phyloP scores from a whole-genome alignment of 2,888 invertebrate genomes.

The Caenorhabditis sp. region DNA sequence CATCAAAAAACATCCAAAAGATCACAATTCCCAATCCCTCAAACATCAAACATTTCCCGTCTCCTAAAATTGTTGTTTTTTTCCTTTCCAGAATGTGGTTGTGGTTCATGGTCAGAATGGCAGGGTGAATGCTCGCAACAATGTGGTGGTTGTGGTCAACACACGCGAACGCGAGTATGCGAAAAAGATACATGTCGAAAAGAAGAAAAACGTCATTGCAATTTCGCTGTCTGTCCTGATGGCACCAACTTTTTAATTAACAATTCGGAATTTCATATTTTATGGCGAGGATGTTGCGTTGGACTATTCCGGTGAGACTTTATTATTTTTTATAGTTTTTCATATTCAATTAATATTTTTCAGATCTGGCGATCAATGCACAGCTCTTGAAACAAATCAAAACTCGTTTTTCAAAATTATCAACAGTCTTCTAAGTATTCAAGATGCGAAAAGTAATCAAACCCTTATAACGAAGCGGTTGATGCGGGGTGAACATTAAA shows the following conservation, averaged over 20 bases:
- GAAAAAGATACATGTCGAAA: slow-evolving; percentile 49
- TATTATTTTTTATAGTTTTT: neutral
- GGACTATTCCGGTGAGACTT: slow-evolving; percentile 56
- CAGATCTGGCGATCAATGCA: slow-evolving; percentile 52
- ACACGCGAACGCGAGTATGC: slow-evolving; percentile 55
- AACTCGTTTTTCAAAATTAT: slow-evolving; percentile 59
- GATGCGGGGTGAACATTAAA: slow-evolving; percentile 44
- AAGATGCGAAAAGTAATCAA: slow-evolving; percentile 43
- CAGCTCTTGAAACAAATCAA: slow-evolving; percentile 56
- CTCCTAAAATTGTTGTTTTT: no score
- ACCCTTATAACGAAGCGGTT: slow-evolving; percentile 36
- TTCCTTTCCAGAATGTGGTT: slow-evolving; percentile 56
- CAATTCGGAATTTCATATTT: slow-evolving; percentile 68
- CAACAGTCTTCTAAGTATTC: slow-evolving; percentile 43
- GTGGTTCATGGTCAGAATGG: slow-evolving; percentile 67
- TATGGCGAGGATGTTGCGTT: slow-evolving; percentile 70
- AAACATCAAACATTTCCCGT: no score
- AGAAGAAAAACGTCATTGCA: slow-evolving; percentile 68
- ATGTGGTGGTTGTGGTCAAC: slow-evolving; percentile 70
- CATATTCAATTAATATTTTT: neutral
- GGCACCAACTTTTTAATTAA: slow-evolving; percentile 68
- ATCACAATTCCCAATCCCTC: no score
- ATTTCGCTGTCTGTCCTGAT: slow-evolving; percentile 64
- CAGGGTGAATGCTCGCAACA: slow-evolving; percentile 61
- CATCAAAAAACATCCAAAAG: no score